Base-by-base conservation (phyloP, 1,140 invertebrate genomes). In the Phenacoccus solenopsis region DNA sequence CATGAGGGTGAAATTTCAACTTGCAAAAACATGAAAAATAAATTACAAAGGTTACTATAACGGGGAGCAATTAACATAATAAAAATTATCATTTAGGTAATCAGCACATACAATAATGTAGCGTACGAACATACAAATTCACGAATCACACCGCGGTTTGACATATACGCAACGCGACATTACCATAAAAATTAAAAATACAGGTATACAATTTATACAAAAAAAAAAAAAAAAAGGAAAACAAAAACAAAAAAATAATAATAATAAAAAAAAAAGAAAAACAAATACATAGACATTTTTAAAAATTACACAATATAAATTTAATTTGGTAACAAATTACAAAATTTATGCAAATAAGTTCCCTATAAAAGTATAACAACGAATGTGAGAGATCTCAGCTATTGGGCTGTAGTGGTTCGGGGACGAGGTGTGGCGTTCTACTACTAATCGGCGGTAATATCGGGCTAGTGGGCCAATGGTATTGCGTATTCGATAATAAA, bases 401-500 rank as follows among this genome's bases (percentile, higher is more conserved):
- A 77, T 74, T 80, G 76, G 74, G 78, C 73, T 81, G 77, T 76
- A 84, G 82, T 72, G 85, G 86, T 76, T 88, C 87, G 22, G 87
- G 87, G 56, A 88, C 86, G 68, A 88, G 83, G 78, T 89, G 87
- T 67, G 85, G 85, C 73, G 87, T 87, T 71, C 87, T 81, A 74
- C 84, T 85, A 73, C 85, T 85, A 72, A 87, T 84, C 69, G 87
- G 84, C 72, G 87, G 87, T 73, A 89, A 79, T 69, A 88, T 84
- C 73, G 88, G 87, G 77, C 86, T 88, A 69, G 84, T 84, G 72
- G 87, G 87, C 87, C 87, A 89, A 38, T 86, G 86, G 75, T 88
- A 87, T 30, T 71, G 71, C 20, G 70, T 56, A 35, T 67, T 70
- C 82, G 75, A 12, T 80, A 77, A 59, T 77, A 76, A 70, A 12